These are phyloP conservation scores for Gopherus flavomarginatus DNA, from an alignment of 2,113 vertebrate species.

Conservation along the genomic window DNA sequence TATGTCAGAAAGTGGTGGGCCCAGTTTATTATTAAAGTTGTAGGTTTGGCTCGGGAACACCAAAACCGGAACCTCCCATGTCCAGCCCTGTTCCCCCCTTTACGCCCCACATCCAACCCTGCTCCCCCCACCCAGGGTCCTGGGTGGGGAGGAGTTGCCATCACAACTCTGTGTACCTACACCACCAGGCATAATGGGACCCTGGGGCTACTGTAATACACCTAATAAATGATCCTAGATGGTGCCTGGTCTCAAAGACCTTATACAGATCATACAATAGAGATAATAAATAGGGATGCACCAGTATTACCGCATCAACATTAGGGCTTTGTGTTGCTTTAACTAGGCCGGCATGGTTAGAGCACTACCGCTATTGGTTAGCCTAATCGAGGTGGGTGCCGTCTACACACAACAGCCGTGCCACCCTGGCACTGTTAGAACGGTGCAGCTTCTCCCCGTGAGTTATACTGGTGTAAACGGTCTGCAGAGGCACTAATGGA, in stretches of 20 bases:
- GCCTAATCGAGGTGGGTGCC: not conserved
- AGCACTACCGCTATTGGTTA: not conserved
- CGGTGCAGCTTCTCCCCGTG: not conserved
- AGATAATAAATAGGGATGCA: not conserved
- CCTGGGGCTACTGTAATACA: not conserved
- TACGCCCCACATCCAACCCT: not conserved
- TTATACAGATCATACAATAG: not conserved
- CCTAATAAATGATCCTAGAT: not conserved
- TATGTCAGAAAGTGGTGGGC: not conserved
- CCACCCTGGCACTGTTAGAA: not conserved
- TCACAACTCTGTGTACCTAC: not conserved
- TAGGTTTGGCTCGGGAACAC: not conserved
- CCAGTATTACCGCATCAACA: not conserved
- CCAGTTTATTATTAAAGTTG: not conserved
- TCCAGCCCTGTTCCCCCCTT: not conserved
- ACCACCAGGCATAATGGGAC: not conserved
- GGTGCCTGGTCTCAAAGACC: too few relatives aligned
- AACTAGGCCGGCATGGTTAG: too few relatives aligned
- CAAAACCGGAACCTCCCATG: not conserved
- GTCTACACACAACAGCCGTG: not conserved
- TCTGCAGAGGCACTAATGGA: not conserved
- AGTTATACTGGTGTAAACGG: not conserved
- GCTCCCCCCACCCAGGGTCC: not conserved
- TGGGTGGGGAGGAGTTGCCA: not conserved
- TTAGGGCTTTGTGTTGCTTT: not conserved